Evolutionary conservation across 2,797 vertebrate species (phyloP).

Genomic region (Pelobates cultripes): DNA sequence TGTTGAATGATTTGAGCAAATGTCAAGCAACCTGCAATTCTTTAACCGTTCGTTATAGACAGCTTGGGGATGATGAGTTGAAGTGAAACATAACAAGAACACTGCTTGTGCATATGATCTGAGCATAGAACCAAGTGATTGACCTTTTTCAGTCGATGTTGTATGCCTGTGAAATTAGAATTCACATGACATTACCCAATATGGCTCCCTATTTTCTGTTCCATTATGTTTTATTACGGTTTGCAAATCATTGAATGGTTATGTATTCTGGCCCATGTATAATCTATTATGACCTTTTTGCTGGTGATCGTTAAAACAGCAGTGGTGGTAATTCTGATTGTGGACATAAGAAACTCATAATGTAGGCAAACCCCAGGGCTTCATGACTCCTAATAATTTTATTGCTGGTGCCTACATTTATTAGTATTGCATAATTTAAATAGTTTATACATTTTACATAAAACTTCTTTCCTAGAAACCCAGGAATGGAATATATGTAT

Average conservation of each 20-base stretch:
- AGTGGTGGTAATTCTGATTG: background rate
- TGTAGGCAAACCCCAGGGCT: too few species aligned
- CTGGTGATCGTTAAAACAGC: constrained; percentile 8
- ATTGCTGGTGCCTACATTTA: too few species aligned
- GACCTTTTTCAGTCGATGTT: constrained; percentile 10
- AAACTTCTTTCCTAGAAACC: too few species aligned
- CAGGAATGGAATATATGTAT: too few species aligned
- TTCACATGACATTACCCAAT: too few species aligned
- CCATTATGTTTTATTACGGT: constrained; percentile 22
- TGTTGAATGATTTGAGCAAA: background rate
- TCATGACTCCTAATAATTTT: too few species aligned
- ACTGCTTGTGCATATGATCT: background rate
- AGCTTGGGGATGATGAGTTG: too few species aligned
- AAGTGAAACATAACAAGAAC: too few species aligned
- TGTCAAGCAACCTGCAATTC: background rate
- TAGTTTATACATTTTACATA: too few species aligned
- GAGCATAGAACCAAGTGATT: background rate
- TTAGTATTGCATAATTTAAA: too few species aligned
- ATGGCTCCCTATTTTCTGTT: background rate
- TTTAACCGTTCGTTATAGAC: background rate
- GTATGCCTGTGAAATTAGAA: constrained; percentile 4
- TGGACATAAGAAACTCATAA: background rate
- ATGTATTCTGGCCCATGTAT: constrained; percentile 1
- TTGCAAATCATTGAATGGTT: constrained; percentile 11
- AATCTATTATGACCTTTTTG: constrained; percentile 17